Percentiles rank a stretch among this genome's conserved stretches.
phyloP scores from a whole-genome alignment of 2,797 vertebrate genomes.

The Lutjanus argentimaculatus region DNA sequence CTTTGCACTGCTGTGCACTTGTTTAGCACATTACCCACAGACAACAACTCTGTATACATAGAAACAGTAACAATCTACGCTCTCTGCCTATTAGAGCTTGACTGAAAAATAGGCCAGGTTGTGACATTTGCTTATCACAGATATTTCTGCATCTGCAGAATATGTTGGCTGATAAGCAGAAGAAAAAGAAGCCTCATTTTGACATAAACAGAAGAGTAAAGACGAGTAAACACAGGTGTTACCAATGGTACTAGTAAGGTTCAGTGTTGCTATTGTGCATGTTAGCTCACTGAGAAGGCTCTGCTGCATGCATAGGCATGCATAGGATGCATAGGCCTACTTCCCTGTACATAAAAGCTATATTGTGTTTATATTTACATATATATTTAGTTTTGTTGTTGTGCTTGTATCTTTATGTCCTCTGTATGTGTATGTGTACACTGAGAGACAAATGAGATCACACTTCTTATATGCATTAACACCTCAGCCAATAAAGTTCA shows the following conservation, averaged over 20 bases:
- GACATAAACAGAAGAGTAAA: no score
- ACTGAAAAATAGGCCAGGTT: not conserved
- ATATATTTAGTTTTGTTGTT: no score
- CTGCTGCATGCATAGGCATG: no score
- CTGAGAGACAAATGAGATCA: not conserved
- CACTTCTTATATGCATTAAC: not conserved
- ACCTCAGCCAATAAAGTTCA: not conserved
- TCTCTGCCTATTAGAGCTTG: not conserved
- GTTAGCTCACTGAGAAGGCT: no score
- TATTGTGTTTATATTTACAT: no score
- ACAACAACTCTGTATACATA: not conserved
- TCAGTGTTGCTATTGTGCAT: no score
- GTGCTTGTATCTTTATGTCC: not conserved
- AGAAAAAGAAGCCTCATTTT: no score
- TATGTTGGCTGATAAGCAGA: not conserved
- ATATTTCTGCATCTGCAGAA: not conserved
- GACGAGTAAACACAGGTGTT: no score
- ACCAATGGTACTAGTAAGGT: no score
- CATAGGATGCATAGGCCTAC: no score
- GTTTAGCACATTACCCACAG: not conserved
- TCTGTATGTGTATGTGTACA: not conserved
- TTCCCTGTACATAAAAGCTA: no score
- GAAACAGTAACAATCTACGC: not conserved
- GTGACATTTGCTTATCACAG: not conserved
- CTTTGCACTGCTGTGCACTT: not conserved